Base-by-base conservation (phyloP, 2,113 vertebrate species). In the Tringa solitaria region DNA sequence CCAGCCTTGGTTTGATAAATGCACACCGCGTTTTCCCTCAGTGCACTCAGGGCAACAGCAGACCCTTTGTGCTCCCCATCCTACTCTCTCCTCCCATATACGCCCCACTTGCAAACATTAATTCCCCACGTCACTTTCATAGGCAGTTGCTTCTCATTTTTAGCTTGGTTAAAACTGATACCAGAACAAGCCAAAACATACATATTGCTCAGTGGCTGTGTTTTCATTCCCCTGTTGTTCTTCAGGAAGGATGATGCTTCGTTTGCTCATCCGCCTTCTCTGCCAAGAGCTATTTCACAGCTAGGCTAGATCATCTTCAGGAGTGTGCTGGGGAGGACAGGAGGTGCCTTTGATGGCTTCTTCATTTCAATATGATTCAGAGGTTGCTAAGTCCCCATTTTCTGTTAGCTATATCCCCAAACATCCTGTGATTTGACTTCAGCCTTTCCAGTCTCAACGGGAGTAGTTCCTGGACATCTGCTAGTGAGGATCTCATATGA, bases 161-260 rank as follows among this genome's bases (percentile, higher is more conserved):
- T 5, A 69, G 48, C 43, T 8, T 32, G 37, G 32, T 64, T 77
- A 73, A 81, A 89, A 22, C 28, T 2, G 2, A 12, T 13, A 14
- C 28, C 74, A 10, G 69, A 72, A 59, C 22, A 87, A 89, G 69
- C 53, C 60, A 78, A 3, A 53, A 22, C 85, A 63, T 63, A 65
- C 63, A 73, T 17, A 48, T n/a, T 87, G 77, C 78, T 86, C 2
- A 35, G 61, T 74, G 89, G 23, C 61, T 90, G 19, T 75, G 64
- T 87, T 92, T 81, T 91, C 75, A 27, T 78, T 92, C 69, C 79
- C 51, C 72, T 89, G 78, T 70, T 84, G 90, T 77, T 94, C 90
- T 93, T 59, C 87, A 86, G 90, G 90, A 93, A 95, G 78, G 51
- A 94, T 94, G 94, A 92, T 46, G 73, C 86, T 92, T 39, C 27